These are phyloP conservation scores for Pica pica DNA, from an alignment of 2,113 vertebrate species.

Conservation along the genomic window DNA sequence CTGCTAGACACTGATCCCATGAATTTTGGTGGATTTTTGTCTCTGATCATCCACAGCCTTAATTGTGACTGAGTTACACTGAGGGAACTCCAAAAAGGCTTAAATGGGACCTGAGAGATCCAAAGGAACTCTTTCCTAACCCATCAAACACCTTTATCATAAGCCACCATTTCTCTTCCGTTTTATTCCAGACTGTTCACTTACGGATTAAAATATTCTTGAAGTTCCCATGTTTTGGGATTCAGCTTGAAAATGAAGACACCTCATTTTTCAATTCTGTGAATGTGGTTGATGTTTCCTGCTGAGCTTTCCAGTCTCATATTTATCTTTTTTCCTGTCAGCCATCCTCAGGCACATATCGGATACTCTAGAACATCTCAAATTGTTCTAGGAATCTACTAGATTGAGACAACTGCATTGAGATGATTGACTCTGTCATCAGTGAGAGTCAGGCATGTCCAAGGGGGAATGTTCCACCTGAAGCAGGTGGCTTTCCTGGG, in stretches of 20 bases:
- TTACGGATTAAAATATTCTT: not conserved
- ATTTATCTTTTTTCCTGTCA: not conserved
- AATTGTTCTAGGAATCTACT: not conserved
- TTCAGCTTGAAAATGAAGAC: not conserved
- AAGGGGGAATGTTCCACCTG: not conserved
- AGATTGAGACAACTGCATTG: not conserved
- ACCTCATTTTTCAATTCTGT: not conserved
- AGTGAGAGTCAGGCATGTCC: not conserved
- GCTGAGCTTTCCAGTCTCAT: not conserved
- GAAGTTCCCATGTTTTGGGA: not conserved
- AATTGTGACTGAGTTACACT: no score
- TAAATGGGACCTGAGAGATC: not conserved
- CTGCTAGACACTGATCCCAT: not conserved
- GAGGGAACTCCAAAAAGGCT: not conserved
- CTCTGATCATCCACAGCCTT: not conserved
- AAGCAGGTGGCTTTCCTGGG: not conserved
- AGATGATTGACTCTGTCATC: not conserved
- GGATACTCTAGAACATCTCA: not conserved
- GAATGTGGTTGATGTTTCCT: not conserved
- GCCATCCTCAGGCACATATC: not conserved
- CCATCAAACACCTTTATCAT: not conserved
- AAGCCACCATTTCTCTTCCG: not conserved
- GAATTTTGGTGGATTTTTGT: not conserved
- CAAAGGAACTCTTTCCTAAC: not conserved
- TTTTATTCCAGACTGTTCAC: not conserved